Evolutionary conservation across 2,888 invertebrate genomes (phyloP).

Genomic region (Aleiodes testaceus): DNA sequence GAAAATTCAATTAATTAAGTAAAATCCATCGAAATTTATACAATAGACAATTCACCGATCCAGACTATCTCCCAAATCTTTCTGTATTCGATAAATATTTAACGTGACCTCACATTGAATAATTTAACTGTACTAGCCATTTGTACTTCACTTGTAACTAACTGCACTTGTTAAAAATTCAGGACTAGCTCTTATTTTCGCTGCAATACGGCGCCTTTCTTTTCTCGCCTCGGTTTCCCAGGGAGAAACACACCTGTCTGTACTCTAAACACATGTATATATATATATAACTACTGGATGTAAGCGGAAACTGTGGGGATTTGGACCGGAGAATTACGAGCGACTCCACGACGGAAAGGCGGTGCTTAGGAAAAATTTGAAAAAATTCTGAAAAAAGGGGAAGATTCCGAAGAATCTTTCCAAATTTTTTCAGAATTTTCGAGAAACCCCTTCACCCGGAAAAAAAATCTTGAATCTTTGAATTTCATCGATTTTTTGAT

Average conservation of each 20-base stretch:
- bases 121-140: conserved; percentile 66
- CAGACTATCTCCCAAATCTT: neutral
- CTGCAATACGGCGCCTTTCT: conserved; percentile 21
- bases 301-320: neutral
- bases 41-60: neutral
- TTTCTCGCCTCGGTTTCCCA: conserved; percentile 7
- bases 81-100: conserved; percentile 60
- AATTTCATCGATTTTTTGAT: too few species aligned
- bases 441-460: too few species aligned
- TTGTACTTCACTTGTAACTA: conserved; percentile 69
- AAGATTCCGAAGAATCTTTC: too few species aligned
- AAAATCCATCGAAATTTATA: neutral
- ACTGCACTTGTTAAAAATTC: conserved; percentile 67
- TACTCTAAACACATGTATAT: neutral
- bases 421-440: too few species aligned
- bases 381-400: too few species aligned
- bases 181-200: conserved; percentile 62
- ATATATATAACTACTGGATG: neutral
- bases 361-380: too few species aligned
- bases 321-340: conserved; percentile 4
- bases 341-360: too few species aligned
- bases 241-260: conserved; percentile 32
- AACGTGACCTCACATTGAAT: conserved; percentile 67
- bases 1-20: neutral
- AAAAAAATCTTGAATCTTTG: too few species aligned